Base-by-base conservation (phyloP, 2,797 vertebrate species). In the Salarias fasciatus region DNA sequence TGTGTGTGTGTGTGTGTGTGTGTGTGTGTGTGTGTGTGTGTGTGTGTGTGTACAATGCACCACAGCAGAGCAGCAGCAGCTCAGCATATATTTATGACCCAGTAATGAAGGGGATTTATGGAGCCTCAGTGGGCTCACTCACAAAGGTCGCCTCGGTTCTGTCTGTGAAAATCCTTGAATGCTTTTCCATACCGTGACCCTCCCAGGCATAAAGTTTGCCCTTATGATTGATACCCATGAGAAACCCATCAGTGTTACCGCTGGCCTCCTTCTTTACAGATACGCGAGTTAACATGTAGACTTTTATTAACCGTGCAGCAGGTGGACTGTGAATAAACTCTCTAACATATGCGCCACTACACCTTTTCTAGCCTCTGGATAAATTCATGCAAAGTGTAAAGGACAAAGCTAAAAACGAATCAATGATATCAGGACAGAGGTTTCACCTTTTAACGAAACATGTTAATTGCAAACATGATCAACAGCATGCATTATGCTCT, bases 61-160 rank as follows among this genome's bases (percentile, higher is more conserved):
- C 60, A 67, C 52, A 62, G 66, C 69, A 70, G 57, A 78, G 78
- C 68, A 45, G 43, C 14, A 58, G 60, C 9, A 60, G 49, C 65
- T 54, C 62, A 12, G 77, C 42, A n/a, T 71, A 69, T 67, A 81
- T 89, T 84, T 87, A 86, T 84, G 82, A 81, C 69, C 81, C 70
- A 29, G 63, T 86, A 80, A 88, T 82, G 78, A 88, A 62, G 76
- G 46, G 71, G 84, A 91, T 92, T 91, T 91, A 91, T 85, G 78
- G 73, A 72, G 75, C 57, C 65, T 55, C 48, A 11, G 68, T 53
- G 37, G 74, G 71, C 82, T 69, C 63, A 53, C 71, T 83, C 68
- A 67, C 59, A 86, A 80, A 88, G 87, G 88, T 91, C 75, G 77
- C 53, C 62, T 61, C 13, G 70, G 63, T 73, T 35, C 74, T 83